These are phyloP conservation scores for Wiebesia pumilae DNA, from an alignment of 1,140 invertebrate genomes.

Conservation along the genomic window DNA sequence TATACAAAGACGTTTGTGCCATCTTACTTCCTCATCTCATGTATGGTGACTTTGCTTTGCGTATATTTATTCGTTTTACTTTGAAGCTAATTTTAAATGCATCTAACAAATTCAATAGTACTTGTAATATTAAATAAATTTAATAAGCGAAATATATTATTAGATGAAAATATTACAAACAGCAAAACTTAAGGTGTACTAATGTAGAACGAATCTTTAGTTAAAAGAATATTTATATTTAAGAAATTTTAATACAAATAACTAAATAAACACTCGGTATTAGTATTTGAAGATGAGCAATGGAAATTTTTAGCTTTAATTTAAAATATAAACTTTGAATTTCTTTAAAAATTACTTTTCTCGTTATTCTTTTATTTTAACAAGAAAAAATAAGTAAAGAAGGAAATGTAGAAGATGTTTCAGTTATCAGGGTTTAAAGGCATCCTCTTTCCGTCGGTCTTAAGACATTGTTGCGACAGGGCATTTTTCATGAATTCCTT, in stretches of 20 bases:
- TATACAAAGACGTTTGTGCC: constrained; percentile 11
- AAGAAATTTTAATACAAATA: no score
- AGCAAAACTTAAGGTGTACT: neutral
- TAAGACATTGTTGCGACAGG: constrained; percentile 19
- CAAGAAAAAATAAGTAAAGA: neutral
- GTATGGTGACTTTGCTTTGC: constrained; percentile 26
- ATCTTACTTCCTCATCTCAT: constrained; percentile 18
- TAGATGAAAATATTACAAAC: neutral
- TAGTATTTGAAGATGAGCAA: neutral
- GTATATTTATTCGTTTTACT: neutral
- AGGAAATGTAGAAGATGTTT: neutral
- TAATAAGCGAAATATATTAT: neutral
- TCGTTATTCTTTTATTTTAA: neutral
- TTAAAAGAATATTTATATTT: no score
- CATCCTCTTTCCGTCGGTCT: constrained; percentile 13
- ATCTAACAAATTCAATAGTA: constrained; percentile 11
- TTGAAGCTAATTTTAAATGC: neutral
- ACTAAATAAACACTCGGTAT: no score
- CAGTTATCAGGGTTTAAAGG: constrained; percentile 2
- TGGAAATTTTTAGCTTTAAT: neutral
- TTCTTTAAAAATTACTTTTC: neutral
- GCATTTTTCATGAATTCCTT: constrained; percentile 38
- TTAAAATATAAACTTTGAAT: neutral
- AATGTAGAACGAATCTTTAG: neutral
- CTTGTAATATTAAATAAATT: constrained; percentile 24